phyloP scores from a whole-genome alignment of 2,113 vertebrate species.

The Trachemys scripta region DNA sequence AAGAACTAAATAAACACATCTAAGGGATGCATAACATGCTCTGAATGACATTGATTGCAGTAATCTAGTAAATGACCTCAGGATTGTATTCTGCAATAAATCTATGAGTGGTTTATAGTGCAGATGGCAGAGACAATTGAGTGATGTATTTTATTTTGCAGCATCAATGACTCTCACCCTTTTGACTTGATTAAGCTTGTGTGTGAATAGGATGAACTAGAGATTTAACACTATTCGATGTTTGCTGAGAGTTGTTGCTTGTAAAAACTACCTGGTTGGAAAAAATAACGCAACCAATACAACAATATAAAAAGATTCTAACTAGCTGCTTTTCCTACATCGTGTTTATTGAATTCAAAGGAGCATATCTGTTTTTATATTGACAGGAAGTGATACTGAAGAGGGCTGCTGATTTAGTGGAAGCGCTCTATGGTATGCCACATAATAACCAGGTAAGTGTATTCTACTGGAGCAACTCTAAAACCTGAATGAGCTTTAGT shows the following conservation, averaged over 20 bases:
- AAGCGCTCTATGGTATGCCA: conserved; percentile 95
- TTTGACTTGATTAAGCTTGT: conserved; percentile 80
- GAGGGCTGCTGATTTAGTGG: conserved; percentile 94
- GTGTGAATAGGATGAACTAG: conserved; percentile 74
- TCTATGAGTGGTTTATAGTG: conserved; percentile 73
- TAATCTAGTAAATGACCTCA: conserved; percentile 80
- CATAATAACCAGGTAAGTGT: conserved; percentile 94
- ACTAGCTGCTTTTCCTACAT: conserved; percentile 29
- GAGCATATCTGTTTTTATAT: conserved; percentile 71
- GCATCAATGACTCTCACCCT: conserved; percentile 77
- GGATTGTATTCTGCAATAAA: conserved; percentile 82
- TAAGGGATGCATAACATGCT: conserved; percentile 78
- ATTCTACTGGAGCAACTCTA: conserved; percentile 35
- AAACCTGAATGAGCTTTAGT: neutral
- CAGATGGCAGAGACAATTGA: conserved; percentile 72
- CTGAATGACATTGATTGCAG: conserved; percentile 80
- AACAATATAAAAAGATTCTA: conserved; percentile 1
- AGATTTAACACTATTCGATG: conserved; percentile 72
- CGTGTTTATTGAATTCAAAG: conserved; percentile 57
- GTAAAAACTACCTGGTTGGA: conserved; percentile 38
- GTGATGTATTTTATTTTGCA: conserved; percentile 80
- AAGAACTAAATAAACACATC: conserved; percentile 83
- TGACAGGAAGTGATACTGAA: conserved; percentile 95
- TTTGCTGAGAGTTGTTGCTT: conserved; percentile 53
- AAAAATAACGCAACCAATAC: neutral